Conservation (phyloP, 2,888 invertebrate species). For the Heteropelma amictum region DNA sequence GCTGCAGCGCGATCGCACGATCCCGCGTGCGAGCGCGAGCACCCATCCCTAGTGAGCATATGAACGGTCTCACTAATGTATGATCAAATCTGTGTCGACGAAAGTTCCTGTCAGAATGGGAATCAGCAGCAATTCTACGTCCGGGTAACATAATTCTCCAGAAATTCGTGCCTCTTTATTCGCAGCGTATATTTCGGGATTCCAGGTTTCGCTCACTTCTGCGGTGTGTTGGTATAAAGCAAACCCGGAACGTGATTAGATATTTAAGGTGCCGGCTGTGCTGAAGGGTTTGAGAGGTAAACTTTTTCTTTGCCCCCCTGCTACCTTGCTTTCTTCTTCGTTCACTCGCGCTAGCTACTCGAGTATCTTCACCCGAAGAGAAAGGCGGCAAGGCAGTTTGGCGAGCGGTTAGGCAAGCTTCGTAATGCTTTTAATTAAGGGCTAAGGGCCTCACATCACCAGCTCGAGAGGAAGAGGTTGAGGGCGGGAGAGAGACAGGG, state of each 20-base stretch:
- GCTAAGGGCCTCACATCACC: constrained; percentile 60
- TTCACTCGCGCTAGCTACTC: constrained; percentile 25
- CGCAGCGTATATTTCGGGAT: constrained; percentile 42
- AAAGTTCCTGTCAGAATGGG: neutral
- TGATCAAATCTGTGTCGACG: no score
- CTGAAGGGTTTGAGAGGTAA: constrained; percentile 52
- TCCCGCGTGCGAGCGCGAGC: no score
- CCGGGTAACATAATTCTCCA: constrained; percentile 7
- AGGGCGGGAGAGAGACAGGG: no score
- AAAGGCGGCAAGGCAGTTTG: constrained; percentile 52
- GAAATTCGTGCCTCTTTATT: constrained; percentile 9
- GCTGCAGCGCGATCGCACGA: no score
- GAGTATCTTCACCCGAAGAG: constrained; percentile 29
- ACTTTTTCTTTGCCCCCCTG: constrained; percentile 54
- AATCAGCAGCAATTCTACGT: neutral
- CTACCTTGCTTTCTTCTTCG: constrained; percentile 22
- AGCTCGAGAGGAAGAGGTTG: constrained; percentile 36
- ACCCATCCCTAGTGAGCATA: no score
- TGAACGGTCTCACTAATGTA: no score
- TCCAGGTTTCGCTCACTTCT: constrained; percentile 50
- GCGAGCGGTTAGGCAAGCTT: constrained; percentile 58
- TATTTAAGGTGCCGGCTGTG: constrained; percentile 57
- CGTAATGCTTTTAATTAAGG: constrained; percentile 65
- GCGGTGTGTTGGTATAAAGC: constrained; percentile 56
- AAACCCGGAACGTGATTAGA: constrained; percentile 61